phyloP scores from a whole-genome alignment of 1,140 invertebrate species.

The Zeugodacus cucurbitae region DNA sequence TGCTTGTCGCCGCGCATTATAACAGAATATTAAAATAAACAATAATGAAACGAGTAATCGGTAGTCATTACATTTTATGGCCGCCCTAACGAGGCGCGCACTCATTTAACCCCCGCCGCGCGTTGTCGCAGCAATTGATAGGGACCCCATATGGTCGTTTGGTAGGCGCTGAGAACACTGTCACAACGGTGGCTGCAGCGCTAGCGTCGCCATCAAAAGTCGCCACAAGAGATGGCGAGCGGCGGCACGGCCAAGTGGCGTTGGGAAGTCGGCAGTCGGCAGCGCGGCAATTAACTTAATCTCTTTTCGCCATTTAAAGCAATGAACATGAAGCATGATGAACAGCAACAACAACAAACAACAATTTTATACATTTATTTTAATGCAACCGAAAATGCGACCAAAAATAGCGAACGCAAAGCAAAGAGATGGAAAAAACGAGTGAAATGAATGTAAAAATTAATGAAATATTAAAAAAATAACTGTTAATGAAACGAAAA shows the following conservation, averaged over 20 bases:
- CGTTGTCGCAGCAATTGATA: not conserved
- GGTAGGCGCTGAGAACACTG: not conserved
- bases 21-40: not conserved
- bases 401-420: not conserved
- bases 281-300: not conserved
- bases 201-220: not conserved
- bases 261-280: not conserved
- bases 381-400: not conserved
- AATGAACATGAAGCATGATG: not conserved
- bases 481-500: constrained; percentile 1
- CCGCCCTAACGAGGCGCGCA: not conserved
- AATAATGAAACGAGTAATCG: not conserved
- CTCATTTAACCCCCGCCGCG: not conserved
- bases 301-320: constrained; percentile 14
- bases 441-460: not conserved
- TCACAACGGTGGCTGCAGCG: not conserved
- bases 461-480: not conserved
- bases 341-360: not conserved
- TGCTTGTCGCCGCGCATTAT: too few species aligned
- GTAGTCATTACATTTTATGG: constrained; percentile 2
- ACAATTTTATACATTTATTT: not conserved
- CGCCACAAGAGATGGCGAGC: not conserved
- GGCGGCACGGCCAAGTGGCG: not conserved
- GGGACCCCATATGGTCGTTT: not conserved
- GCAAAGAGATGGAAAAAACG: not conserved